phyloP scores from a whole-genome alignment of 1,140 invertebrate species.

The Schlechtendalia chinensis region DNA sequence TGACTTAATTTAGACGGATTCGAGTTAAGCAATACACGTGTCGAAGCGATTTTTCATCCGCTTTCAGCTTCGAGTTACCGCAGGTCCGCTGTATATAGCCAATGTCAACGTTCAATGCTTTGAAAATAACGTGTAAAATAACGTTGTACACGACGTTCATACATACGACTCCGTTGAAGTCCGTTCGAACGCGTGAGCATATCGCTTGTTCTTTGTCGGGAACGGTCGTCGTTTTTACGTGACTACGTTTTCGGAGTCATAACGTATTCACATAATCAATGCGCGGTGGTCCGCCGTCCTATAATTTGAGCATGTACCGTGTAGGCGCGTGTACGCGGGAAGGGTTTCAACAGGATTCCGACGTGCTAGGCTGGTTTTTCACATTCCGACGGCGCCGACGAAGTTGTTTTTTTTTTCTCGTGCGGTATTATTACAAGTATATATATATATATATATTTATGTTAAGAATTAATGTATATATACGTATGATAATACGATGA shows the following conservation, averaged over 20 bases:
- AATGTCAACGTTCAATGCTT: no score
- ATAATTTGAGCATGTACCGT: not conserved
- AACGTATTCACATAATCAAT: not conserved
- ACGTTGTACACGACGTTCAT: no score
- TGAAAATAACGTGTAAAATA: no score
- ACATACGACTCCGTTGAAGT: no score
- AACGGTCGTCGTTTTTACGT: not conserved
- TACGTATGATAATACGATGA: no score
- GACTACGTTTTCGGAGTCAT: not conserved
- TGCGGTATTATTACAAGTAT: not conserved
- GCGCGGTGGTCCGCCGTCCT: not conserved
- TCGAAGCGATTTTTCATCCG: no score
- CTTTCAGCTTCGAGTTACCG: no score
- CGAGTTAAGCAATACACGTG: no score
- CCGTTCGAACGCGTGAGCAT: not conserved
- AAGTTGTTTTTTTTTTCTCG: not conserved
- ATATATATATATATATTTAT: not conserved
- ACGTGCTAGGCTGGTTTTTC: constrained; percentile 26
- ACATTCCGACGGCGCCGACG: constrained; percentile 1
- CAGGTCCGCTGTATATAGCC: no score
- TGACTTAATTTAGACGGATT: no score
- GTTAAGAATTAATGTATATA: no score
- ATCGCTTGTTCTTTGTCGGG: not conserved
- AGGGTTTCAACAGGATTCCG: not conserved
- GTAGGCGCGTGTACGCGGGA: not conserved